Evolutionary conservation across 2,888 invertebrate species (phyloP).

Genomic region (Eulithis prunata): DNA sequence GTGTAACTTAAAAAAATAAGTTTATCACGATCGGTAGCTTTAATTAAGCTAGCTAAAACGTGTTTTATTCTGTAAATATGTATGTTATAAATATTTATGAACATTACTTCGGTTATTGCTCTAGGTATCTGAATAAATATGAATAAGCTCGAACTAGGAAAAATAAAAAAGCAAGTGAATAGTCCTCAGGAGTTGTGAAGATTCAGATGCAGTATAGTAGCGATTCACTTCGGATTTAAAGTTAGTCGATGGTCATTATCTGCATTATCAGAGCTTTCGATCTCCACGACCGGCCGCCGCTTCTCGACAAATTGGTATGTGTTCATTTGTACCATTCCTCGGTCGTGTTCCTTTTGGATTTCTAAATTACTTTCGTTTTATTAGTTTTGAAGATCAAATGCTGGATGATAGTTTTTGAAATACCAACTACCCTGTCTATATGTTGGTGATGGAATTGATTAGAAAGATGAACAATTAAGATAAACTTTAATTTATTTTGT

Average conservation of each 20-base stretch:
- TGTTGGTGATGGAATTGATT: constrained; percentile 25
- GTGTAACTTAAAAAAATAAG: constrained; percentile 24
- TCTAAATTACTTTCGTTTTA: constrained; percentile 45
- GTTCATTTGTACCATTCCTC: constrained; percentile 48
- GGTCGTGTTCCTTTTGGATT: constrained; percentile 42
- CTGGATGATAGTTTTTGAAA: constrained; percentile 38
- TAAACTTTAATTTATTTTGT: constrained; percentile 25
- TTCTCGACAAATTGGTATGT: constrained; percentile 58
- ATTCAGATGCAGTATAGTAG: constrained; percentile 33
- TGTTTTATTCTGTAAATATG: constrained; percentile 32
- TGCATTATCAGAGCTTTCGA: constrained; percentile 63
- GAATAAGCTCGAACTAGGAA: background rate
- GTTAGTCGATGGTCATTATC: constrained; percentile 66
- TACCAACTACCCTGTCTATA: constrained; percentile 32
- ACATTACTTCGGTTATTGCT: constrained; percentile 9
- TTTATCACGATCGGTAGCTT: constrained; percentile 37
- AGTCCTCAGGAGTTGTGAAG: constrained; percentile 15
- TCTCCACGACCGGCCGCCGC: constrained; percentile 59
- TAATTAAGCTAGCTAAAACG: constrained; percentile 32
- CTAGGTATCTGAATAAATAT: constrained; percentile 6
- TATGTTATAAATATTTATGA: constrained; percentile 26
- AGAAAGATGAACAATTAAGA: constrained; percentile 29
- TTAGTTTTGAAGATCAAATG: constrained; percentile 41
- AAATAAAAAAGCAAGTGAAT: constrained; percentile 27
- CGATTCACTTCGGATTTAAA: constrained; percentile 40